Evolutionary conservation across 1,140 invertebrate species (phyloP).

Genomic region (Daktulosphaira vitifoliae): DNA sequence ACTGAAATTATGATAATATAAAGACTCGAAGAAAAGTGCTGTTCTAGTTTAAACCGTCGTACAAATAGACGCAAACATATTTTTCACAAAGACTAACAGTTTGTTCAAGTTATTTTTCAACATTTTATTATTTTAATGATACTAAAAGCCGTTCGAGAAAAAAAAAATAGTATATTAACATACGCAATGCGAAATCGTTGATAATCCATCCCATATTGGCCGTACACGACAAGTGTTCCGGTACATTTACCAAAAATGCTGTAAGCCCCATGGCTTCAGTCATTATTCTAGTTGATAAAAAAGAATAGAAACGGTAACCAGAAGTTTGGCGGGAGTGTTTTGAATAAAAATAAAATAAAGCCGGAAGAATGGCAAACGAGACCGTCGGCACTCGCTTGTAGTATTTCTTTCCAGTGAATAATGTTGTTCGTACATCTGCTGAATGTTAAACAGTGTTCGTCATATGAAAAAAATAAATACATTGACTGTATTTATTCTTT

Average conservation of each 20-base stretch:
- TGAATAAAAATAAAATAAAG: conserved; percentile 12
- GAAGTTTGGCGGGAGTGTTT: conserved; percentile 3
- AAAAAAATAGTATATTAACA: too few species aligned
- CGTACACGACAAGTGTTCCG: background rate
- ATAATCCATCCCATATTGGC: background rate
- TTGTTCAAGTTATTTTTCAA: too few species aligned
- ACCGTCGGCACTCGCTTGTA: background rate
- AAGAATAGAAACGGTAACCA: conserved; percentile 4
- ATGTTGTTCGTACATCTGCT: conserved; percentile 31
- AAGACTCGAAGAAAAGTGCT: too few species aligned
- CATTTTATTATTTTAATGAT: too few species aligned
- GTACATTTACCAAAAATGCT: conserved; percentile 3
- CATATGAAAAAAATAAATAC: conserved; percentile 13
- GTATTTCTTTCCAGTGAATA: conserved; percentile 9
- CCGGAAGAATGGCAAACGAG: conserved; percentile 24
- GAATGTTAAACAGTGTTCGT: conserved; percentile 29
- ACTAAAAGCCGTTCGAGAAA: too few species aligned
- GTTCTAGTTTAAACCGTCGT: too few species aligned
- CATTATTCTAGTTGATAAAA: background rate
- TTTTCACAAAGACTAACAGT: too few species aligned
- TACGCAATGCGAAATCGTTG: conserved; percentile 14
- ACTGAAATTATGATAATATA: too few species aligned
- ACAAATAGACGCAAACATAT: too few species aligned
- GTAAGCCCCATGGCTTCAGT: background rate
- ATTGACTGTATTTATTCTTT: background rate